Percentiles rank a stretch among this genome's conserved stretches.
Evolutionary conservation across 1,140 invertebrate genomes (phyloP).

Genomic region (Temnothorax nylanderi): DNA sequence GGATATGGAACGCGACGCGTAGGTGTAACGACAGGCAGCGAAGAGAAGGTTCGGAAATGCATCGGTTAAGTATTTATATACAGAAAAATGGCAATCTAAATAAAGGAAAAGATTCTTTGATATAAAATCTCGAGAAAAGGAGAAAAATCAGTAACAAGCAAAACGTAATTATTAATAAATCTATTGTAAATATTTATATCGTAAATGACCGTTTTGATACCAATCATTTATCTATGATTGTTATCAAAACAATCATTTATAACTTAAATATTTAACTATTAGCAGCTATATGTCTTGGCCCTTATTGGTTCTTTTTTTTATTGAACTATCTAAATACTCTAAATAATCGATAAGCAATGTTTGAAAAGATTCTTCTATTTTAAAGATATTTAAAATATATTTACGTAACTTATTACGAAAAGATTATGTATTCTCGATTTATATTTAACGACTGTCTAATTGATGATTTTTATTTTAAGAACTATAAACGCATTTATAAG

Average conservation of each 20-base stretch:
- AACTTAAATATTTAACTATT: background rate
- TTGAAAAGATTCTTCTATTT: background rate
- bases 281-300: background rate
- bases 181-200: background rate
- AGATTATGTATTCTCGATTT: background rate
- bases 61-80: background rate
- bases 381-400: no score
- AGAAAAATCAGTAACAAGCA: background rate
- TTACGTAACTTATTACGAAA: no score
- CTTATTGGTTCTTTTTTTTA: background rate
- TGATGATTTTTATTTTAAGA: background rate
- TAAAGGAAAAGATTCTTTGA: background rate
- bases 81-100: background rate
- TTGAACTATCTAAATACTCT: background rate
- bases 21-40: constrained; percentile 59
- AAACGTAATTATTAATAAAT: background rate
- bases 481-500: background rate
- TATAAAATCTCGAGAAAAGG: background rate
- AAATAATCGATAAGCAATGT: background rate
- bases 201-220: background rate
- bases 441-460: background rate
- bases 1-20: constrained; percentile 71
- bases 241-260: background rate
- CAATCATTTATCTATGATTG: background rate
- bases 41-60: constrained; percentile 64